phyloP scores from a whole-genome alignment of 2,888 invertebrate species.

The Tubiluchus corallicola region DNA sequence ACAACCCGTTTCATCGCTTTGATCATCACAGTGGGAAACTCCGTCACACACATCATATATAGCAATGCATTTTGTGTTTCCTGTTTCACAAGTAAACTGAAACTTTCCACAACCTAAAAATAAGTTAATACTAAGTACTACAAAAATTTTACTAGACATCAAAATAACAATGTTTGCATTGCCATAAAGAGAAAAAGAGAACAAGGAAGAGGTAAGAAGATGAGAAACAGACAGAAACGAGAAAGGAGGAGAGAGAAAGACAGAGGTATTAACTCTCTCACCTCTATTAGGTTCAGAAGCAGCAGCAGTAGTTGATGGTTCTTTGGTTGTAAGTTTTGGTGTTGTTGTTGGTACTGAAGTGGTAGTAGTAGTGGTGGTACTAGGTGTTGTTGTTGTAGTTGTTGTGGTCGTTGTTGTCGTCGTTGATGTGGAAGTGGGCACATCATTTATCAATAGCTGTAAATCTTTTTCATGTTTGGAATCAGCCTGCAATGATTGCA shows the following conservation, averaged over 20 bases:
- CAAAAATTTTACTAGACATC: too few species aligned
- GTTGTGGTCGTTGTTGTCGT: conserved; percentile 1
- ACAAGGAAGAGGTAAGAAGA: too few species aligned
- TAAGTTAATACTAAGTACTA: too few species aligned
- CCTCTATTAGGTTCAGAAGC: too few species aligned
- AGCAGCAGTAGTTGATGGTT: too few species aligned
- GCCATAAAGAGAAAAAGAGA: too few species aligned
- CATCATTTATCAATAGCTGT: not conserved
- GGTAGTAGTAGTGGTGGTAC: not conserved
- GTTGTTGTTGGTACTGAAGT: not conserved
- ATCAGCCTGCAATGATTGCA: too few species aligned
- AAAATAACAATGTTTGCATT: too few species aligned
- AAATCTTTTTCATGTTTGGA: not conserved
- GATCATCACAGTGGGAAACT: not conserved
- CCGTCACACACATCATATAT: not conserved
- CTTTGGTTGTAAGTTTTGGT: too few species aligned
- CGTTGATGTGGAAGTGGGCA: not conserved
- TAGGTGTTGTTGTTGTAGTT: not conserved
- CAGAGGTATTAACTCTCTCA: too few species aligned
- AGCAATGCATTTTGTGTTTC: not conserved
- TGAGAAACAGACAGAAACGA: too few species aligned
- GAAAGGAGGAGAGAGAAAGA: too few species aligned
- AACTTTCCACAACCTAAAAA: not conserved
- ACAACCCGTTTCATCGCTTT: not conserved
- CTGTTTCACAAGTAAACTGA: not conserved